These are phyloP conservation scores for Pocillopora meandrina DNA, from an alignment of 92 coral and sea anemone genomes.

Conservation along the genomic window DNA sequence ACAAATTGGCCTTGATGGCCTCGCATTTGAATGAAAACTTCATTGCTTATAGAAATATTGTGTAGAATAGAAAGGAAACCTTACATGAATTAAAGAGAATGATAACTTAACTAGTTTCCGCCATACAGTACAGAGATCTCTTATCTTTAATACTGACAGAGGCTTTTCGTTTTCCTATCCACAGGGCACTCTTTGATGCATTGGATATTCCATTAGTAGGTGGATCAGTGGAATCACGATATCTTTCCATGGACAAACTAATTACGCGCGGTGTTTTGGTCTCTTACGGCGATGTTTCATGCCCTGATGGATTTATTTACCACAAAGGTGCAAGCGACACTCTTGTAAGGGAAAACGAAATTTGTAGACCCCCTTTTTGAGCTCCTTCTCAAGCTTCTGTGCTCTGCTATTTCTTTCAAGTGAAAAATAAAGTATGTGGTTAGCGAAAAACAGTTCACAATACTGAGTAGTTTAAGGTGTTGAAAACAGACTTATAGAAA, in stretches of 20 bases:
- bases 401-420: too few relatives aligned
- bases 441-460: too few relatives aligned
- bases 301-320: conserved; percentile 13
- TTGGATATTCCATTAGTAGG: conserved; percentile 21
- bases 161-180: not conserved
- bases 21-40: too few relatives aligned
- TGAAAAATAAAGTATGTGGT: too few relatives aligned
- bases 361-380: not conserved
- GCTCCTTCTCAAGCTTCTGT: not conserved
- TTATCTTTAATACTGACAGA: not conserved
- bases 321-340: not conserved
- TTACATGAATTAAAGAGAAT: too few relatives aligned
- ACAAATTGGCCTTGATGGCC: too few relatives aligned
- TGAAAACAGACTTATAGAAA: too few relatives aligned
- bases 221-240: conserved; percentile 15
- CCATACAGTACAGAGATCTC: not conserved
- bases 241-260: conserved; percentile 19
- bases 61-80: too few relatives aligned
- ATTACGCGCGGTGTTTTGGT: conserved; percentile 8
- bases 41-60: too few relatives aligned
- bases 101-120: not conserved
- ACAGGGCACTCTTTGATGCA: conserved; percentile 6
- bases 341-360: not conserved
- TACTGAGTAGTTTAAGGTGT: too few relatives aligned
- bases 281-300: not conserved